Percentiles rank a stretch among this genome's conserved stretches.
Conservation (phyloP, 2,888 invertebrate genomes). For the Coenonympha arcania region DNA sequence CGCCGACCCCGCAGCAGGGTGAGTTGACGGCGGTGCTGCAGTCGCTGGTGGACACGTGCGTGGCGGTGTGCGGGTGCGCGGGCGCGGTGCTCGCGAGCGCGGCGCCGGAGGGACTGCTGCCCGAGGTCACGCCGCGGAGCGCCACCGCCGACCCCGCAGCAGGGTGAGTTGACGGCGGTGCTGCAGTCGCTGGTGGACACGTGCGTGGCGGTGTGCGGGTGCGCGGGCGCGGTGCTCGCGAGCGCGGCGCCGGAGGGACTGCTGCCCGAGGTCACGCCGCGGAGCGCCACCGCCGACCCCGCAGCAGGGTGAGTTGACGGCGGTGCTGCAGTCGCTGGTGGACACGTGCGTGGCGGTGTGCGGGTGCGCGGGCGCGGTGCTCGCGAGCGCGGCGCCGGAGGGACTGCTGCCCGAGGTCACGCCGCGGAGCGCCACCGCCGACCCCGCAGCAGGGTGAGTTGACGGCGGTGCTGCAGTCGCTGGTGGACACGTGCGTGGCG, state of each 20-base stretch:
- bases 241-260: slow-evolving; percentile 2
- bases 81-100: background rate
- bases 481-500: slow-evolving; percentile 2
- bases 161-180: background rate
- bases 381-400: background rate
- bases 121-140: background rate
- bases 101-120: background rate
- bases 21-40: background rate
- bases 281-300: background rate
- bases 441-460: background rate
- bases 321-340: background rate
- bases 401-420: background rate
- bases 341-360: slow-evolving; percentile 1
- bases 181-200: background rate
- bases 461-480: background rate
- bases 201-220: slow-evolving; percentile 1
- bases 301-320: background rate
- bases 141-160: background rate
- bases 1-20: background rate
- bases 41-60: background rate
- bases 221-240: background rate
- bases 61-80: slow-evolving; percentile 1
- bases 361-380: background rate
- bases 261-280: background rate
- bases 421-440: background rate